Conservation (phyloP, 2,113 vertebrate species). For the Crotalus horridus region DNA sequence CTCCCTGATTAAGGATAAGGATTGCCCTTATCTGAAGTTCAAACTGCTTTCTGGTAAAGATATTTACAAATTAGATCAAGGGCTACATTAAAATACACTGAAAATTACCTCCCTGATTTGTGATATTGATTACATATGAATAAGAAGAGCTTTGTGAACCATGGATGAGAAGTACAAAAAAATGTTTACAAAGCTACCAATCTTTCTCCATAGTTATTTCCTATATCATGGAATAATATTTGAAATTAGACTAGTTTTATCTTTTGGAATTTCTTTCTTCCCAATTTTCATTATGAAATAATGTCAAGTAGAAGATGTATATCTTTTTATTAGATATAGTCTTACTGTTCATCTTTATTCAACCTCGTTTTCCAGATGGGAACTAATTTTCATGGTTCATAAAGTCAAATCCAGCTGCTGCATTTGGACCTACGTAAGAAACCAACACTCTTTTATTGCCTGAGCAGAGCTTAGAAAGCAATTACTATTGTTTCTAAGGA, state of each 20-base stretch:
- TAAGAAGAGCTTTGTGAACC: constrained; percentile 4
- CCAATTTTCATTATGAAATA: background rate
- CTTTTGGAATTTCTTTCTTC: background rate
- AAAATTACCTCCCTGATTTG: background rate
- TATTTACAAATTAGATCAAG: background rate
- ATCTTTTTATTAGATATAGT: constrained; percentile 72
- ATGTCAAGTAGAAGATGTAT: constrained; percentile 54
- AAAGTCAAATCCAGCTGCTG: constrained; percentile 84
- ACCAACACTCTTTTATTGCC: constrained; percentile 76
- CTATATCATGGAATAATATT: background rate
- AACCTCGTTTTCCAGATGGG: constrained; percentile 81
- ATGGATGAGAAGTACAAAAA: background rate
- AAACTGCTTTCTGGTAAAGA: background rate
- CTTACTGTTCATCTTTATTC: constrained; percentile 82
- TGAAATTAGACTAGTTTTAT: background rate
- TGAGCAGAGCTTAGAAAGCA: constrained; percentile 73
- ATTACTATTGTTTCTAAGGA: constrained; percentile 70
- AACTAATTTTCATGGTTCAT: constrained; percentile 85
- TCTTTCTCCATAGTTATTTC: background rate
- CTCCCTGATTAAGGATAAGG: background rate
- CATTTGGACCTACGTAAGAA: constrained; percentile 82
- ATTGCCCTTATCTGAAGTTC: background rate
- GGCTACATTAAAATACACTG: background rate
- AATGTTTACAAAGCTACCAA: background rate
- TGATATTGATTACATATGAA: background rate